Base-by-base conservation (phyloP, 2,888 invertebrate genomes). In the Melanargia galathea region DNA sequence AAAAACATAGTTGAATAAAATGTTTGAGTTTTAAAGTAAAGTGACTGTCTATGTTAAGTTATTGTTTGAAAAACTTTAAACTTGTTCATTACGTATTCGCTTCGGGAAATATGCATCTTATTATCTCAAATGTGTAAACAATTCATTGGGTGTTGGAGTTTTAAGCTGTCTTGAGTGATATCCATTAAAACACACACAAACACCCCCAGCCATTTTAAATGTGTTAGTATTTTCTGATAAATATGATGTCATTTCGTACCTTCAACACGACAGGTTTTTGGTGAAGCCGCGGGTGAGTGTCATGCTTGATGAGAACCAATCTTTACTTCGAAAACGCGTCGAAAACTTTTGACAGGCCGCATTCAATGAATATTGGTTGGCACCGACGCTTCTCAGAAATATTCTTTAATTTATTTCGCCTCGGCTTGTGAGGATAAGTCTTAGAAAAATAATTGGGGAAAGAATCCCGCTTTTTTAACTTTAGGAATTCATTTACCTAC, bases 271-370 rank as follows among this genome's bases (percentile, higher is more conserved):
- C 18, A 56, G 57, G 30, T 26, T 57, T 43, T 10, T 45, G 30
- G 20, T 8, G 45, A 61, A 57, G 33, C 22, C 38, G 30, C 49
- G 60, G 59, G 43, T 43, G 56, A 45, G 74, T 72, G 79, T 80
- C 80, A 77, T 75, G 74, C 74, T 74, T 78, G 78, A 82, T 80
- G 79, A 83, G 81, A 70, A 70, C 71, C 73, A 86, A 87, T 87
- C 84, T 86, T 80, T 79, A 74, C 77, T 77, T 79, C 75, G 74
- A 72, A 76, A 85, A 83, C 81, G 84, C 80, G 70, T 72, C 72
- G 66, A 51, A 69, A 79, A 78, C 70, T 78, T 80, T 75, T 70
- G 74, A 70, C 69, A 64, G 49, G 33, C 58, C 60, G 58, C 60
- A 66, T 68, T 62, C 62, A 54, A 63, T 62, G 51, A 60, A 70